Evolutionary conservation across 2,888 invertebrate species (phyloP).

Genomic region (Agrotis puta): DNA sequence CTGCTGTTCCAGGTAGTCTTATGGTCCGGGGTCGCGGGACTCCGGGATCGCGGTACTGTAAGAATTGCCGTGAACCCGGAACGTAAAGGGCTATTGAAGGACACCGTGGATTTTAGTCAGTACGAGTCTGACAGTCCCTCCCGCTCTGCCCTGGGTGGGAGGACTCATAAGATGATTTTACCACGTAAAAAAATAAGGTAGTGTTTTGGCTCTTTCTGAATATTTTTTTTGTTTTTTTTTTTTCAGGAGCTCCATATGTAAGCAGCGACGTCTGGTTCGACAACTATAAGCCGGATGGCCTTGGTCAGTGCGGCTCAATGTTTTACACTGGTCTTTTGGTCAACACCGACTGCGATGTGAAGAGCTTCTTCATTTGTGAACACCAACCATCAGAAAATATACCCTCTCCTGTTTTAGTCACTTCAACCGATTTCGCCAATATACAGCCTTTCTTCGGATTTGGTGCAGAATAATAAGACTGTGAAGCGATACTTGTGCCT

Average conservation of each 20-base stretch:
- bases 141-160: too few species aligned
- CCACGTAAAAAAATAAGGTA: too few species aligned
- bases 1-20: too few species aligned
- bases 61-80: too few species aligned
- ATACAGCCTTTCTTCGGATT: constrained; percentile 3
- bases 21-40: too few species aligned
- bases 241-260: constrained; percentile 3
- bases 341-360: constrained; percentile 74
- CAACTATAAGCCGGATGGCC: constrained; percentile 16
- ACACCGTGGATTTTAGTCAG: too few species aligned
- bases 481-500: background rate
- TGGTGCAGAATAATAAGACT: background rate
- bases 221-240: background rate
- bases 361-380: constrained; percentile 82
- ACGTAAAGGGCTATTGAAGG: too few species aligned
- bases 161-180: too few species aligned
- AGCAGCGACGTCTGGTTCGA: constrained; percentile 24
- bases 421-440: background rate
- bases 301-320: constrained; percentile 81
- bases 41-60: too few species aligned
- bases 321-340: constrained; percentile 79
- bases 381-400: constrained; percentile 66
- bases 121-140: too few species aligned
- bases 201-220: too few species aligned
- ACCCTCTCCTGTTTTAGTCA: background rate